Percentiles rank a stretch among this genome's conserved stretches.
These are phyloP conservation scores for Laspeyria flexula DNA, from an alignment of 2,888 invertebrate species.

Conservation along the genomic window DNA sequence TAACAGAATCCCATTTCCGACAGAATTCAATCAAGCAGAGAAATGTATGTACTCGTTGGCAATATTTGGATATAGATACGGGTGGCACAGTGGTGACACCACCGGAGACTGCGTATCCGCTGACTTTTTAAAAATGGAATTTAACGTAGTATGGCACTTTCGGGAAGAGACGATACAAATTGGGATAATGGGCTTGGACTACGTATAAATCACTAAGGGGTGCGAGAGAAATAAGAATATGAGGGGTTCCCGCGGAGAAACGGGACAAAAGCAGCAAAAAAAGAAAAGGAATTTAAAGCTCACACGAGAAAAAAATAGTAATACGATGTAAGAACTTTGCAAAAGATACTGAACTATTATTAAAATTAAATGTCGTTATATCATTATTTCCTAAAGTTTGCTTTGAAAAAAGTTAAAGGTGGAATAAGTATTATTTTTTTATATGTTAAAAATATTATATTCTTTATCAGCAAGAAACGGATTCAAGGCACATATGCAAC, in stretches of 20 bases:
- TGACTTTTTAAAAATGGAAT: conserved; percentile 74
- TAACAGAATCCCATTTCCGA: conserved; percentile 75
- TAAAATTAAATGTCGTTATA: too few species aligned
- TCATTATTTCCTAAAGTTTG: too few species aligned
- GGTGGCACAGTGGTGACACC: conserved; percentile 72
- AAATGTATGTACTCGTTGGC: conserved; percentile 66
- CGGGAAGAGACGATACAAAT: conserved; percentile 63
- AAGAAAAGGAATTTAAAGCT: conserved; percentile 52
- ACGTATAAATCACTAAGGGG: conserved; percentile 75
- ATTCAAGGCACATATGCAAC: conserved; percentile 2
- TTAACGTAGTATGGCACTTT: conserved; percentile 71
- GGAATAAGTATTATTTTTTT: too few species aligned
- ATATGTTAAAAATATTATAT: too few species aligned
- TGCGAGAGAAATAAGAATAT: conserved; percentile 66
- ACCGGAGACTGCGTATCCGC: conserved; percentile 80
- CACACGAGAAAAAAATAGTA: conserved; percentile 15
- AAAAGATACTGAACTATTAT: conserved; percentile 6
- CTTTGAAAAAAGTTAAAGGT: too few species aligned
- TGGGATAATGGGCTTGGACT: conserved; percentile 62
- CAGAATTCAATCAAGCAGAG: conserved; percentile 71
- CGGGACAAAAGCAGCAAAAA: conserved; percentile 66
- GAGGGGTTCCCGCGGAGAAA: conserved; percentile 50
- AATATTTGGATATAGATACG: conserved; percentile 57
- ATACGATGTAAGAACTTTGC: conserved; percentile 19
- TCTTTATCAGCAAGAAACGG: not conserved